Evolutionary conservation across 2,797 vertebrate genomes (phyloP).

Genomic region (Echiichthys vipera): DNA sequence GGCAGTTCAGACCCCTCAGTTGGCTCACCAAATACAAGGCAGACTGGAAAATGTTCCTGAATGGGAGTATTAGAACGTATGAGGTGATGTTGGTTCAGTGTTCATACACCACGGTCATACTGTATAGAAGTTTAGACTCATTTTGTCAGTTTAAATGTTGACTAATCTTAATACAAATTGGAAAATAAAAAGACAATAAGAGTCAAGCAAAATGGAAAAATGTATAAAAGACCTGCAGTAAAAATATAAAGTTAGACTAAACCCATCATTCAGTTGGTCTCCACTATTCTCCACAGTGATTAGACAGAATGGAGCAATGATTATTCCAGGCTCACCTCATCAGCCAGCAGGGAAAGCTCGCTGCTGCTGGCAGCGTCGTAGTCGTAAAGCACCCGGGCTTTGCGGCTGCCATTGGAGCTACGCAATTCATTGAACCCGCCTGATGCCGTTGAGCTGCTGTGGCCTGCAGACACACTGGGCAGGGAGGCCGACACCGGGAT

Average conservation of each 20-base stretch:
- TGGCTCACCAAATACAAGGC: constrained; percentile 8
- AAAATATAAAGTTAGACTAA: background rate
- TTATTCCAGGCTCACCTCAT: constrained; percentile 88
- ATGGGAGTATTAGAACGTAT: constrained; percentile 14
- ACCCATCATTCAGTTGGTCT: background rate
- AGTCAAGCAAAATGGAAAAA: background rate
- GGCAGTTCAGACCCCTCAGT: background rate
- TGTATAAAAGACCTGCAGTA: background rate
- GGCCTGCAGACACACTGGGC: constrained; percentile 84
- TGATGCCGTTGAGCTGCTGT: constrained; percentile 76
- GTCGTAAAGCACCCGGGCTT: constrained; percentile 97
- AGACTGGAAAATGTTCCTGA: constrained; percentile 25
- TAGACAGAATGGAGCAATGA: background rate
- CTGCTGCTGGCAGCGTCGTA: constrained; percentile 98
- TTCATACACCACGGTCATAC: too few relatives aligned
- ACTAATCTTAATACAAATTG: background rate
- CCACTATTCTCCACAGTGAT: background rate
- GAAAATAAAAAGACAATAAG: background rate
- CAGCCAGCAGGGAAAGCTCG: constrained; percentile 96
- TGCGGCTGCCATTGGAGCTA: constrained; percentile 90
- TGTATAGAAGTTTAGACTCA: background rate
- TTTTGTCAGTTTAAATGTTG: background rate
- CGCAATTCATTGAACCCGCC: constrained; percentile 91
- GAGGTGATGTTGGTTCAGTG: constrained; percentile 41
- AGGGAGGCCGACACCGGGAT: constrained; percentile 86